Conservation (phyloP, 2,888 invertebrate genomes). For the Leptopilina drosophilae region DNA sequence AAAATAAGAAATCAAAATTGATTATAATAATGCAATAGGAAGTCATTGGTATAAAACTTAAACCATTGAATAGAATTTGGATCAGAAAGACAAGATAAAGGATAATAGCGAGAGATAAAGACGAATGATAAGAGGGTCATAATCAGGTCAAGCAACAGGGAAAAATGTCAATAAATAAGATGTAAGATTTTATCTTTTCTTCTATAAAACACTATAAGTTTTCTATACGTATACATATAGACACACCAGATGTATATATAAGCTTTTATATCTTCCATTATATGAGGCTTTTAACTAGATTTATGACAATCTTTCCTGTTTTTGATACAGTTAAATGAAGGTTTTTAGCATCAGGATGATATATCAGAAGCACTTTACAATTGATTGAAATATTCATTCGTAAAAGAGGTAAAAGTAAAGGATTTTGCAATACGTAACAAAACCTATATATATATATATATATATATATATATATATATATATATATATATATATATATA, state of each 20-base stretch:
- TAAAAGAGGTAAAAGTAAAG: neutral
- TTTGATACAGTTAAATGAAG: constrained; percentile 12
- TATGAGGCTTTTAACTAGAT: constrained; percentile 16
- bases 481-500: too few species aligned
- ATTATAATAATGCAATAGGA: neutral
- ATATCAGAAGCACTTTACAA: constrained; percentile 5
- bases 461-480: too few species aligned
- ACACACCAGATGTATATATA: neutral
- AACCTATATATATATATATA: too few species aligned
- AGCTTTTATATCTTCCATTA: constrained; percentile 10
- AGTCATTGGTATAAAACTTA: neutral
- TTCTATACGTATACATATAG: neutral
- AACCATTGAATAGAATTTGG: neutral
- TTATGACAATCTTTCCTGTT: constrained; percentile 6
- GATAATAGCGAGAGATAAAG: neutral
- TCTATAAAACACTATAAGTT: neutral
- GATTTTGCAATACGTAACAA: neutral
- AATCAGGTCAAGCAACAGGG: constrained; percentile 8
- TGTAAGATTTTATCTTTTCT: neutral
- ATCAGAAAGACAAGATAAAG: constrained; percentile 2
- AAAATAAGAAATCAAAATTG: neutral
- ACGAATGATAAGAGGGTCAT: neutral
- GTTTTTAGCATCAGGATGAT: neutral
- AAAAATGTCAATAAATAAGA: neutral
- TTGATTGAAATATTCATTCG: constrained; percentile 14